Conservation (phyloP, 2,797 vertebrate genomes). For the Spinibarbus caldwelli region DNA sequence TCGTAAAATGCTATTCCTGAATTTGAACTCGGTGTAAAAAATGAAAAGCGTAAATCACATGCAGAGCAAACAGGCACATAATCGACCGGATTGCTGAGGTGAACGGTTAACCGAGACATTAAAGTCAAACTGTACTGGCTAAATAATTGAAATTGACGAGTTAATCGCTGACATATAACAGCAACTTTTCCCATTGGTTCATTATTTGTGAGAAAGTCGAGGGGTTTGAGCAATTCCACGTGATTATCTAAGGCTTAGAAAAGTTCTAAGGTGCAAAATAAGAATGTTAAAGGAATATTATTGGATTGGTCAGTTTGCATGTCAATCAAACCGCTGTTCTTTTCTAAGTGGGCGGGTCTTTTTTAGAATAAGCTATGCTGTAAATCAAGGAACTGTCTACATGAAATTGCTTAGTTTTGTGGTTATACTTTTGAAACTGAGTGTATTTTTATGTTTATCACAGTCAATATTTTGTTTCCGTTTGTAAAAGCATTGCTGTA, state of each 20-base stretch:
- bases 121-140: background rate
- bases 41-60: background rate
- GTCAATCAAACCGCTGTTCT: background rate
- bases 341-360: background rate
- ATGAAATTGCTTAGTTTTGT: background rate
- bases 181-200: too few species aligned
- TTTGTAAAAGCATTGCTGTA: background rate
- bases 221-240: background rate
- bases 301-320: background rate
- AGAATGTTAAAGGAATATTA: background rate
- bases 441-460: background rate
- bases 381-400: background rate
- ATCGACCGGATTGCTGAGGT: slow-evolving; percentile 9
- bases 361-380: too few species aligned
- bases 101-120: background rate
- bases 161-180: background rate
- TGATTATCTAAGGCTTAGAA: too few species aligned
- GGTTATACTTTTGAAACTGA: background rate
- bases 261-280: background rate
- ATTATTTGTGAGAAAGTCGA: background rate
- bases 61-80: slow-evolving; percentile 42
- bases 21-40: slow-evolving; percentile 2
- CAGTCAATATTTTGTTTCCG: background rate
- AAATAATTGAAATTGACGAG: background rate
- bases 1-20: background rate